These are phyloP conservation scores for Ditylenchus dipsaci DNA, from an alignment of 1,140 invertebrate species.

Conservation along the genomic window DNA sequence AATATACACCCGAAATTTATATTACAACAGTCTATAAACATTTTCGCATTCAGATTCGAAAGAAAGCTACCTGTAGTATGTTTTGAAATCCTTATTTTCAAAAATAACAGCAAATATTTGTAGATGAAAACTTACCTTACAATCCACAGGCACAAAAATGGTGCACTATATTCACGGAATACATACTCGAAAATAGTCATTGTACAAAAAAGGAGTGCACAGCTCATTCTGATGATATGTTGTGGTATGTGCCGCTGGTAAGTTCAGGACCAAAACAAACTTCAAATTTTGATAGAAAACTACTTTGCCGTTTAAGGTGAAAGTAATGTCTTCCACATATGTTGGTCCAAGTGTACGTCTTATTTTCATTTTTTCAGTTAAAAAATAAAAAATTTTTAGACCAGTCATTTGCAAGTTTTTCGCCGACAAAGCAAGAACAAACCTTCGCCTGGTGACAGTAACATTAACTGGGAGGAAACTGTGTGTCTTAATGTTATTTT, in stretches of 20 bases:
- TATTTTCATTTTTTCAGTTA: no score
- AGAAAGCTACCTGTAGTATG: not conserved
- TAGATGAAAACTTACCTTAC: slow-evolving; percentile 18
- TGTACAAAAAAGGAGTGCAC: slow-evolving; percentile 39
- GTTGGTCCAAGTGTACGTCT: no score
- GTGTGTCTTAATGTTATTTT: slow-evolving; percentile 96
- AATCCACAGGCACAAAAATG: slow-evolving; percentile 27
- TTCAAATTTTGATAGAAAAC: no score
- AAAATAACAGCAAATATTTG: slow-evolving; percentile 16
- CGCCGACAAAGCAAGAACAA: slow-evolving; percentile 90
- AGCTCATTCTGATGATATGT: slow-evolving; percentile 49
- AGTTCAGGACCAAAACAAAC: no score
- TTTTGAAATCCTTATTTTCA: not conserved
- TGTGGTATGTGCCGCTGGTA: slow-evolving; percentile 45
- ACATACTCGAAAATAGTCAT: slow-evolving; percentile 33
- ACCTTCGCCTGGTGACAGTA: slow-evolving; percentile 80
- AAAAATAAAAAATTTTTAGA: slow-evolving; percentile 19
- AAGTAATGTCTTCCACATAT: no score
- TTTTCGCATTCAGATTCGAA: not conserved
- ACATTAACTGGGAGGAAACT: slow-evolving; percentile 98
- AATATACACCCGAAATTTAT: no score
- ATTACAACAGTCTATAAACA: no score
- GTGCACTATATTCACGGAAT: slow-evolving; percentile 47
- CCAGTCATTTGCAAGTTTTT: slow-evolving; percentile 66
- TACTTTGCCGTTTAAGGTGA: no score